Evolutionary conservation across 2,888 invertebrate species (phyloP).

Genomic region (Hyposoter didymator): DNA sequence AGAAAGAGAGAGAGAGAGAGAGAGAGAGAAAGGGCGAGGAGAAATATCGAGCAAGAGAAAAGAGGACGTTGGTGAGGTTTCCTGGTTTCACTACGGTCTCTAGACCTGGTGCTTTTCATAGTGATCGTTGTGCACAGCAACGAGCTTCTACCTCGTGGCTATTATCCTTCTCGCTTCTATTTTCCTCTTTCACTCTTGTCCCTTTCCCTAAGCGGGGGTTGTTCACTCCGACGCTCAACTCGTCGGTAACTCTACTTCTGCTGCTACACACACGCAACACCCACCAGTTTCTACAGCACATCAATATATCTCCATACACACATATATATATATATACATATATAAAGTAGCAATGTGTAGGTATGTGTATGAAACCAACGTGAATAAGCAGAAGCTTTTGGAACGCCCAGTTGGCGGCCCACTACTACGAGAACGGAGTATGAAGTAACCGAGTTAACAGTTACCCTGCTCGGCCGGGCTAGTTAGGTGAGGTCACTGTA

Average conservation of each 20-base stretch:
- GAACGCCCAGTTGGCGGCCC: constrained; percentile 45
- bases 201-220: constrained; percentile 7
- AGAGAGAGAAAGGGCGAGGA: constrained; percentile 15
- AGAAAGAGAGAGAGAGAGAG: constrained; percentile 23
- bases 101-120: constrained; percentile 54
- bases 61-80: constrained; percentile 55
- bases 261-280: constrained; percentile 13
- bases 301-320: neutral
- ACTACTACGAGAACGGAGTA: constrained; percentile 54
- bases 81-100: constrained; percentile 44
- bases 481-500: constrained; percentile 79
- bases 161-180: constrained; percentile 54
- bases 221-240: constrained; percentile 45
- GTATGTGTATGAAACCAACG: constrained; percentile 27
- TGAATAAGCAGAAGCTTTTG: constrained; percentile 65
- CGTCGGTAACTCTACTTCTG: constrained; percentile 38
- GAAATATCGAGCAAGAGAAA: neutral
- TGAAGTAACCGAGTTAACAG: constrained; percentile 79
- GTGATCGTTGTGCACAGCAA: constrained; percentile 46
- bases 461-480: constrained; percentile 77
- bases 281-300: neutral
- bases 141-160: constrained; percentile 62
- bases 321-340: neutral
- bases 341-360: neutral
- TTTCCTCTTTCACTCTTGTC: constrained; percentile 39